phyloP scores from a whole-genome alignment of 2,888 invertebrate genomes.

The Bimastos eiseni region DNA sequence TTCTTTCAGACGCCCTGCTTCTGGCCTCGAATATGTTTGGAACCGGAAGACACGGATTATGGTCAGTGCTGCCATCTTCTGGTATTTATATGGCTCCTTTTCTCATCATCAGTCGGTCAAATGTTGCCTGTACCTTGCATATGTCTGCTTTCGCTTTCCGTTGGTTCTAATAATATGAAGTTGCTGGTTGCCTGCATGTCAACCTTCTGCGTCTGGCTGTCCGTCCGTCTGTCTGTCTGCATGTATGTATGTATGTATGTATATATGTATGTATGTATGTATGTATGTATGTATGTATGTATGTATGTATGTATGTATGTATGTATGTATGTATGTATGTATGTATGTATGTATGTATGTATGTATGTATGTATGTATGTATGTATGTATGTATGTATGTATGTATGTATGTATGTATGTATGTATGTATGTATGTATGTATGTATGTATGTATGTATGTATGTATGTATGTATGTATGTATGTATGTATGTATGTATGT shows the following conservation, averaged over 20 bases:
- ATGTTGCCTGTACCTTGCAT: neutral
- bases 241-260: neutral
- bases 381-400: too few relatives aligned
- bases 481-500: too few relatives aligned
- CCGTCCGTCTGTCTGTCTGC: neutral
- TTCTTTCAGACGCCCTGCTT: slow-evolving; percentile 89
- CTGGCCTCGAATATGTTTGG: slow-evolving; percentile 94
- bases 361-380: too few relatives aligned
- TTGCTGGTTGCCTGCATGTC: neutral
- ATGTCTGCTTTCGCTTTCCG: neutral
- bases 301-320: too few relatives aligned
- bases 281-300: too few relatives aligned
- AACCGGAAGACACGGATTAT: slow-evolving; percentile 98
- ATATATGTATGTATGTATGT: too few relatives aligned
- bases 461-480: too few relatives aligned
- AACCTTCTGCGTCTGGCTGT: neutral
- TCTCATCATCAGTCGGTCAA: neutral
- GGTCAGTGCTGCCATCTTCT: slow-evolving; percentile 68
- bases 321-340: too few relatives aligned
- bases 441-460: too few relatives aligned
- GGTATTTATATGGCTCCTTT: neutral
- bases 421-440: too few relatives aligned
- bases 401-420: too few relatives aligned
- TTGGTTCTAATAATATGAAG: neutral
- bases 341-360: too few relatives aligned